These are phyloP conservation scores for Yponomeuta cagnagella DNA, from an alignment of 2,888 invertebrate species.

Conservation along the genomic window DNA sequence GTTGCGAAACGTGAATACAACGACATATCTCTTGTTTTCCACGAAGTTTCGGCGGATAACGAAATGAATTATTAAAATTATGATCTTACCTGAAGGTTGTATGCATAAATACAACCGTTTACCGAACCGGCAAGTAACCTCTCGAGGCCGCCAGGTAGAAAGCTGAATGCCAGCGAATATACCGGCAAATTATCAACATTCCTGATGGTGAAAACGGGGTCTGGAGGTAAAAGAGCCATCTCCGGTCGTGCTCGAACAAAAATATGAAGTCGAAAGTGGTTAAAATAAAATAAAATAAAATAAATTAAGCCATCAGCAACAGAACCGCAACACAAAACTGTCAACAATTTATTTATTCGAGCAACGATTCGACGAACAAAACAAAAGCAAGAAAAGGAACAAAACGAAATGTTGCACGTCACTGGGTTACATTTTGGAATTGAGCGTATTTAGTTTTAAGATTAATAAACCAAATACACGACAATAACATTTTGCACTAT, in stretches of 20 bases:
- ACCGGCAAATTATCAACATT: slow-evolving; percentile 82
- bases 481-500: not conserved
- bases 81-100: slow-evolving; percentile 84
- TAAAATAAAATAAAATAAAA: slow-evolving; percentile 59
- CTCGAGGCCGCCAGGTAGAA: slow-evolving; percentile 74
- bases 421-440: not conserved
- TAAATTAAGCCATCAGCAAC: slow-evolving; percentile 74
- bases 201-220: slow-evolving; percentile 84
- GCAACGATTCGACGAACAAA: slow-evolving; percentile 34
- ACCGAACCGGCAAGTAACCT: slow-evolving; percentile 83
- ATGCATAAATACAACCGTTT: slow-evolving; percentile 84
- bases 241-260: slow-evolving; percentile 68
- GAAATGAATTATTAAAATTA: slow-evolving; percentile 16
- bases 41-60: slow-evolving; percentile 27
- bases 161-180: slow-evolving; percentile 83
- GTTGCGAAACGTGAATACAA: not conserved
- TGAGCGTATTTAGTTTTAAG: no score
- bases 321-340: slow-evolving; percentile 73
- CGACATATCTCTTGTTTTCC: slow-evolving; percentile 19
- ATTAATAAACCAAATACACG: no score
- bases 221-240: slow-evolving; percentile 86
- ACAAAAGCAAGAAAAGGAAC: slow-evolving; percentile 35
- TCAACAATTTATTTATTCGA: slow-evolving; percentile 29
- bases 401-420: not conserved
- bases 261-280: slow-evolving; percentile 52